phyloP scores from a whole-genome alignment of 2,888 invertebrate species.

The Drosophila siamana region DNA sequence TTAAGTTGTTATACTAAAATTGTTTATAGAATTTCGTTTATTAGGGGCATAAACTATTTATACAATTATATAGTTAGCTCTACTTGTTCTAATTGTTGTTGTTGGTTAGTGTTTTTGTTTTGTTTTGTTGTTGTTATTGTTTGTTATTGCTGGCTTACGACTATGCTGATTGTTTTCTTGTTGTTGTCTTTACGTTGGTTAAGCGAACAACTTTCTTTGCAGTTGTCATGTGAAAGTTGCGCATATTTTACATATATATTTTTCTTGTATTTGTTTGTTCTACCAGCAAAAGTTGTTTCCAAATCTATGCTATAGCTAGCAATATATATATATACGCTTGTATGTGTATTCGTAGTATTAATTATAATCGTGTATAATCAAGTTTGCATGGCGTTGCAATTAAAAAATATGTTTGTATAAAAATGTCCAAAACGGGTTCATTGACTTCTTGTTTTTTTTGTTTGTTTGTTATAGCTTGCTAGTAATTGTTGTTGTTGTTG shows the following conservation, averaged over 20 bases:
- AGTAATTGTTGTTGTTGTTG: background rate
- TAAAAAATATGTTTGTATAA: conserved; percentile 10
- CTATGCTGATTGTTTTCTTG: conserved; percentile 12
- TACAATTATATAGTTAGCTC: conserved; percentile 29
- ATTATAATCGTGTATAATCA: background rate
- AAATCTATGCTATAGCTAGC: conserved; percentile 11
- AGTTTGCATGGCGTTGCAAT: conserved; percentile 8
- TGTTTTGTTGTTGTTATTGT: conserved; percentile 3
- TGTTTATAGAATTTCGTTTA: conserved; percentile 34
- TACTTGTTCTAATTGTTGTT: conserved; percentile 45
- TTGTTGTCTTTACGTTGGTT: conserved; percentile 2
- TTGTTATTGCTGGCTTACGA: conserved; percentile 20
- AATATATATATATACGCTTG: conserved; percentile 5
- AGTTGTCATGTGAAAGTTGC: conserved; percentile 14
- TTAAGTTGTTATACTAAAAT: conserved; percentile 3
- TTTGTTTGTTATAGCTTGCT: conserved; percentile 1
- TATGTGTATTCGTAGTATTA: conserved; percentile 1
- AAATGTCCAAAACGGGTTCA: background rate
- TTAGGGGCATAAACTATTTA: conserved; percentile 41
- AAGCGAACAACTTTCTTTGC: conserved; percentile 13
- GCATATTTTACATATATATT: background rate
- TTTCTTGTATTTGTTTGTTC: background rate
- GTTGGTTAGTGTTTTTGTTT: conserved; percentile 6
- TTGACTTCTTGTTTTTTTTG: background rate
- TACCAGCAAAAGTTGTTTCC: conserved; percentile 1